A percentile compares a stretch with the other conserved stretches of the same genome.
Conservation (phyloP, 1,140 invertebrate species). For the Pogonus chalceus region DNA sequence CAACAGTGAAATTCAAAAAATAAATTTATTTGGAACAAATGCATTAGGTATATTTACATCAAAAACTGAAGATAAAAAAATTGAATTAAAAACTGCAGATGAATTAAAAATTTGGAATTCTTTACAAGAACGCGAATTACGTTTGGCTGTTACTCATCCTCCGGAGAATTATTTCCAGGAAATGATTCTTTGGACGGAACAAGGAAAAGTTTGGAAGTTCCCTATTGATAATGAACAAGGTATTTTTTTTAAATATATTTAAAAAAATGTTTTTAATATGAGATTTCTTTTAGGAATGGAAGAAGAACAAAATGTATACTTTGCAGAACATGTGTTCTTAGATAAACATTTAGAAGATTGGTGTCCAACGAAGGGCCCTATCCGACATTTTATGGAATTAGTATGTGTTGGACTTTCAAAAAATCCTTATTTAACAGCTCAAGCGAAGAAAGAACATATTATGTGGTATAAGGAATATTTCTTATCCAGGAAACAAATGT, state of each 20-base stretch:
- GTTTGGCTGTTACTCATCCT: slow-evolving; percentile 51
- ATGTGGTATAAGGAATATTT: slow-evolving; percentile 91
- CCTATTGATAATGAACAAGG: slow-evolving; percentile 97
- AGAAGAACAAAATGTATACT: slow-evolving; percentile 69
- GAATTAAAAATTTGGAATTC: slow-evolving; percentile 59
- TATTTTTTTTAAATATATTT: too few species aligned
- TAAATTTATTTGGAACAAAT: slow-evolving; percentile 45
- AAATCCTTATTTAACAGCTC: slow-evolving; percentile 80
- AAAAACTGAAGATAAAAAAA: slow-evolving; percentile 19
- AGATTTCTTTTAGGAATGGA: slow-evolving; percentile 62
- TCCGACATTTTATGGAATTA: slow-evolving; percentile 95
- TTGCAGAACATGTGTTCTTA: slow-evolving; percentile 89
- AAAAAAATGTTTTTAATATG: slow-evolving; percentile 16
- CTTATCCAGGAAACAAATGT: slow-evolving; percentile 61
- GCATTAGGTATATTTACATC: slow-evolving; percentile 49
- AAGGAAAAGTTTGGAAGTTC: slow-evolving; percentile 93
- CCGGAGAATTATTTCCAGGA: slow-evolving; percentile 87
- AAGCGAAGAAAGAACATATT: slow-evolving; percentile 85
- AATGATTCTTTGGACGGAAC: slow-evolving; percentile 87
- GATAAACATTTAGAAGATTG: slow-evolving; percentile 74
- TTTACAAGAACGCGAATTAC: slow-evolving; percentile 53
- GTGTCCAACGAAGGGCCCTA: slow-evolving; percentile 82
- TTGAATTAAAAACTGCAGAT: slow-evolving; percentile 39
- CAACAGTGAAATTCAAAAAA: slow-evolving; percentile 26
- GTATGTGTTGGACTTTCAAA: slow-evolving; percentile 89